A percentile compares a stretch with the other conserved stretches of the same genome.
Conservation (phyloP, 2,888 invertebrate genomes). For the Fragum whitleyi region DNA sequence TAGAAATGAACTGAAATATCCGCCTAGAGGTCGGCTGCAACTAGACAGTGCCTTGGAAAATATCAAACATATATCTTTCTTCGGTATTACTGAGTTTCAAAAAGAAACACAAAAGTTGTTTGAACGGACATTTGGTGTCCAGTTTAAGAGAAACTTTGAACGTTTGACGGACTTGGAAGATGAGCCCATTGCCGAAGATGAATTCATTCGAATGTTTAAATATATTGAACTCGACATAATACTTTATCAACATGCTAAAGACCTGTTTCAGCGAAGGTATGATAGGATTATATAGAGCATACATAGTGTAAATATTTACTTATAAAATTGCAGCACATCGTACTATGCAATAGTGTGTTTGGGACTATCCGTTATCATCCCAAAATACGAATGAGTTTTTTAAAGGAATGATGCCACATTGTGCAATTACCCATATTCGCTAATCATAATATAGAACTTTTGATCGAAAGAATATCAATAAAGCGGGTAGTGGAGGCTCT, state of each 20-base stretch:
- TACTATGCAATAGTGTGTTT: neutral
- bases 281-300: neutral
- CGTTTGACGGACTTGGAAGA: constrained; percentile 36
- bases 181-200: constrained; percentile 43
- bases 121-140: constrained; percentile 57
- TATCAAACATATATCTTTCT: constrained; percentile 49
- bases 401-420: no score
- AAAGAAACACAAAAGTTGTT: constrained; percentile 50
- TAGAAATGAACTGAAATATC: constrained; percentile 27
- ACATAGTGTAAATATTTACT: neutral
- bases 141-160: constrained; percentile 48
- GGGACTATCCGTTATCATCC: neutral
- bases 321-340: neutral
- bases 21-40: constrained; percentile 8
- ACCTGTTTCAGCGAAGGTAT: constrained; percentile 34
- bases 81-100: constrained; percentile 55
- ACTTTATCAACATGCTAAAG: constrained; percentile 55
- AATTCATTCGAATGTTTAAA: constrained; percentile 55
- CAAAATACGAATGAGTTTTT: no score
- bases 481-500: no score
- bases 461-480: no score
- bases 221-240: constrained; percentile 60
- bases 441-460: no score
- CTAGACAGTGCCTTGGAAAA: constrained; percentile 52
- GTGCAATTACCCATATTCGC: no score